Conservation (phyloP, 1,140 invertebrate genomes). For the Asobara japonica region DNA sequence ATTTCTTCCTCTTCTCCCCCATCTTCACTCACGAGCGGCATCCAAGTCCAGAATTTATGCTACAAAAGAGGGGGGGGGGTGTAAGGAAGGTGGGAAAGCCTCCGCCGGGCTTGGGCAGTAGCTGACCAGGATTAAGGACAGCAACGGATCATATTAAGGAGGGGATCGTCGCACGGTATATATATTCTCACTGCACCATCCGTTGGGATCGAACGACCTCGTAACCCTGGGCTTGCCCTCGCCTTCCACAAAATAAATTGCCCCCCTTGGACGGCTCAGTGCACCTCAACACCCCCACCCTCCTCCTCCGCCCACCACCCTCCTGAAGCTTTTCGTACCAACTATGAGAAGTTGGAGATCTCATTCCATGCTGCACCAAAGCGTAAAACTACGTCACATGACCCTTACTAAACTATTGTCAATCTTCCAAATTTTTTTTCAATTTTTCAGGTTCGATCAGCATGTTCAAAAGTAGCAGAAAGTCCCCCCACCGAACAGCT, state of each 20-base stretch:
- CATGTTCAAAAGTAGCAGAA: too few species aligned
- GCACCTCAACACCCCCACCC: background rate
- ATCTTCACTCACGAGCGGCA: conserved; percentile 8
- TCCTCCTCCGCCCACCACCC: background rate
- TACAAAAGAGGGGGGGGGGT: background rate
- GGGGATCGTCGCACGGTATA: background rate
- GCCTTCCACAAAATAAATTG: conserved; percentile 1
- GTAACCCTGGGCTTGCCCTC: conserved; percentile 7
- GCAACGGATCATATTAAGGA: conserved; percentile 15
- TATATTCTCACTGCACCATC: background rate
- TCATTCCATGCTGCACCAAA: background rate
- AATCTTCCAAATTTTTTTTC: too few species aligned
- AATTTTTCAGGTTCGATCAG: too few species aligned
- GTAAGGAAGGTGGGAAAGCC: background rate
- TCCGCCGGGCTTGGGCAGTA: background rate
- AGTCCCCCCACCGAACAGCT: too few species aligned
- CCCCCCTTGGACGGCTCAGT: background rate
- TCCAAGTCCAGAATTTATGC: conserved; percentile 2
- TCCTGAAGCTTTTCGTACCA: background rate
- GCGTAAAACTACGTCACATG: conserved; percentile 11
- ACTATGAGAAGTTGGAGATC: conserved; percentile 6
- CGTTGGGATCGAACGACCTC: conserved; percentile 5
- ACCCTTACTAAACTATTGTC: background rate
- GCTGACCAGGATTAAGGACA: conserved; percentile 12
- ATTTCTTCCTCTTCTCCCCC: too few species aligned